A percentile compares a stretch with the other conserved stretches of the same genome.
Conservation (phyloP, 1,140 invertebrate species). For the Sarcophaga peregrina region DNA sequence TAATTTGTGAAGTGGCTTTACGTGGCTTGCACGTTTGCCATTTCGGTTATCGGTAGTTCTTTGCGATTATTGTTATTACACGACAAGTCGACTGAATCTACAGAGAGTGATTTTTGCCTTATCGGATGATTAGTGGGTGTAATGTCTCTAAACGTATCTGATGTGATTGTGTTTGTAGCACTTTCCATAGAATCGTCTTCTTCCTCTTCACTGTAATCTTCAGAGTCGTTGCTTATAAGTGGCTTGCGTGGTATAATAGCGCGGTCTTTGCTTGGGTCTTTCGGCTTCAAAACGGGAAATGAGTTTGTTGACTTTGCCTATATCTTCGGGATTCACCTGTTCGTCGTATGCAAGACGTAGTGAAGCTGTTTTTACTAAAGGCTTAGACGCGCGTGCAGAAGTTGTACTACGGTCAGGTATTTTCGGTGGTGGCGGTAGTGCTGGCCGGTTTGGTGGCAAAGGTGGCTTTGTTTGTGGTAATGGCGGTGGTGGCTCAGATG, state of each 20-base stretch:
- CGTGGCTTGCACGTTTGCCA: not conserved
- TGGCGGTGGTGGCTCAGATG: constrained; percentile 29
- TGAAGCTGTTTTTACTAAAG: constrained; percentile 61
- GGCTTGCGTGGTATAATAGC: constrained; percentile 47
- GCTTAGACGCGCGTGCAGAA: constrained; percentile 56
- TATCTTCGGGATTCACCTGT: constrained; percentile 55
- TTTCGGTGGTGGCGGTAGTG: constrained; percentile 33
- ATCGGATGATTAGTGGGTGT: constrained; percentile 21
- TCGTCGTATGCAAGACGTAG: constrained; percentile 60
- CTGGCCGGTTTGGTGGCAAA: constrained; percentile 18
- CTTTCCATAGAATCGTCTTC: not conserved
- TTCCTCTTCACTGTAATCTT: constrained; percentile 34
- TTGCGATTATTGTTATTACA: constrained; percentile 9
- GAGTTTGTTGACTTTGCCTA: constrained; percentile 63
- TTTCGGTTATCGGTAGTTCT: not conserved
- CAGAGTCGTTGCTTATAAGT: constrained; percentile 52
- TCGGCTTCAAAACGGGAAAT: constrained; percentile 57
- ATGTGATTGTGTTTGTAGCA: not conserved
- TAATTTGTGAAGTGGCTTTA: not conserved
- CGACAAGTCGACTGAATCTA: not conserved
- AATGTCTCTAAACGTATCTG: not conserved
- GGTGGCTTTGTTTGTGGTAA: constrained; percentile 34
- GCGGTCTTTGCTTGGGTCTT: constrained; percentile 45
- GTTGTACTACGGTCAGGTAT: constrained; percentile 55
- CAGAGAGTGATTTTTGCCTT: constrained; percentile 44